Percentiles rank a stretch among this genome's conserved stretches.
Conservation (phyloP, 2,113 vertebrate species). For the Ciconia stormi region DNA sequence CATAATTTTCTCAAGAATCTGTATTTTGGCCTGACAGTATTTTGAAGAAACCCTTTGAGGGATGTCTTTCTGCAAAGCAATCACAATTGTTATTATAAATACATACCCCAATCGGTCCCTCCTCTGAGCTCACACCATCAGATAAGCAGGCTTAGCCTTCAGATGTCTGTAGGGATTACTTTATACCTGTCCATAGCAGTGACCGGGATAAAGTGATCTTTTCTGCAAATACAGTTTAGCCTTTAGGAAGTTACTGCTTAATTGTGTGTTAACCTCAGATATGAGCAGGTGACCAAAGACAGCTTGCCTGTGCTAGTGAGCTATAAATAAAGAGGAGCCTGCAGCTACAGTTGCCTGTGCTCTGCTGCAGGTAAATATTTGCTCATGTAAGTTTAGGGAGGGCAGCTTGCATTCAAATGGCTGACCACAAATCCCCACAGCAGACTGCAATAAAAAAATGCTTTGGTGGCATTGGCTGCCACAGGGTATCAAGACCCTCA, state of each 20-base stretch:
- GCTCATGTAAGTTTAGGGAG: background rate
- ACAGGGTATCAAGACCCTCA: background rate
- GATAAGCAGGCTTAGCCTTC: constrained; percentile 8
- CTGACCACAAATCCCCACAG: background rate
- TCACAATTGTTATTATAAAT: background rate
- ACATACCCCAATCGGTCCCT: background rate
- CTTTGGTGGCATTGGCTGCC: background rate
- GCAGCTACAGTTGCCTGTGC: background rate
- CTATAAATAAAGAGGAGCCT: constrained; percentile 5
- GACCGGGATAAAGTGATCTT: background rate
- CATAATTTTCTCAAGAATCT: background rate
- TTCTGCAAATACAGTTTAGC: constrained; percentile 1
- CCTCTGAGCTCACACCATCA: background rate
- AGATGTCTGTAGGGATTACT: background rate
- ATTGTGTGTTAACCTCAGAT: background rate
- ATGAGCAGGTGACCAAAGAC: background rate
- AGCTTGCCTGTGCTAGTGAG: background rate
- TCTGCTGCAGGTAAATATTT: constrained; percentile 39
- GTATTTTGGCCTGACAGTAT: background rate
- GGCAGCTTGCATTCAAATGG: background rate
- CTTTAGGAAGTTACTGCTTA: constrained; percentile 37
- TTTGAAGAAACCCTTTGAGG: background rate
- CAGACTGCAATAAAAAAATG: background rate
- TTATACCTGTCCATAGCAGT: background rate
- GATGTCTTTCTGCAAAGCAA: background rate